Percentiles rank a stretch among this genome's conserved stretches.
Conservation (phyloP, 2,888 invertebrate species). For the Lymantria dispar region DNA sequence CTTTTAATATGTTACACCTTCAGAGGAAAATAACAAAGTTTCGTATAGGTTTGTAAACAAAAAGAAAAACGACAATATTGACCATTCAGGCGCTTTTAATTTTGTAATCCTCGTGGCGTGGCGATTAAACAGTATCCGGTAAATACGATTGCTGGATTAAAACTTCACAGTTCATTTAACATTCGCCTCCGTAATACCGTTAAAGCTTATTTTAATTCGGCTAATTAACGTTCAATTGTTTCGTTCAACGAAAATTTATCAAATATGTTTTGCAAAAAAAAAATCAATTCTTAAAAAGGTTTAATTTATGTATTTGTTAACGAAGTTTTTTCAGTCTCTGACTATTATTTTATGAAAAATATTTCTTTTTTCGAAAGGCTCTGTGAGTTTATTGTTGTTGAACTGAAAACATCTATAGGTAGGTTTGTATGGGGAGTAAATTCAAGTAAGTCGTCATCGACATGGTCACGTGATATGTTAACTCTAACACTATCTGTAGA, state of each 20-base stretch:
- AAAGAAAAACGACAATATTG: constrained; percentile 12
- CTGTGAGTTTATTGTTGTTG: too few species aligned
- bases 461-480: too few species aligned
- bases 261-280: constrained; percentile 5
- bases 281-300: background rate
- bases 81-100: constrained; percentile 38
- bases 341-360: too few species aligned
- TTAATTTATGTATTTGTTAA: background rate
- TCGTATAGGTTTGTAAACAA: background rate
- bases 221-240: constrained; percentile 42
- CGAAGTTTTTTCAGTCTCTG: background rate
- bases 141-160: constrained; percentile 56
- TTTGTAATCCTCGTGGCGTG: constrained; percentile 40
- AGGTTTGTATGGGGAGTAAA: too few species aligned
- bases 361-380: too few species aligned
- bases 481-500: too few species aligned
- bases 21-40: too few species aligned
- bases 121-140: constrained; percentile 43
- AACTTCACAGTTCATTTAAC: constrained; percentile 61
- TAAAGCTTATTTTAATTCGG: constrained; percentile 48
- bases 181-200: constrained; percentile 33
- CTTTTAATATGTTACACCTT: too few species aligned
- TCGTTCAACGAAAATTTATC: constrained; percentile 14
- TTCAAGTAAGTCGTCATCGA: too few species aligned
- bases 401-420: too few species aligned